Evolutionary conservation across 2,113 vertebrate species (phyloP), one percentile per base, ranked within the genome.

Genomic region (Oreochromis tanganicae): DNA sequence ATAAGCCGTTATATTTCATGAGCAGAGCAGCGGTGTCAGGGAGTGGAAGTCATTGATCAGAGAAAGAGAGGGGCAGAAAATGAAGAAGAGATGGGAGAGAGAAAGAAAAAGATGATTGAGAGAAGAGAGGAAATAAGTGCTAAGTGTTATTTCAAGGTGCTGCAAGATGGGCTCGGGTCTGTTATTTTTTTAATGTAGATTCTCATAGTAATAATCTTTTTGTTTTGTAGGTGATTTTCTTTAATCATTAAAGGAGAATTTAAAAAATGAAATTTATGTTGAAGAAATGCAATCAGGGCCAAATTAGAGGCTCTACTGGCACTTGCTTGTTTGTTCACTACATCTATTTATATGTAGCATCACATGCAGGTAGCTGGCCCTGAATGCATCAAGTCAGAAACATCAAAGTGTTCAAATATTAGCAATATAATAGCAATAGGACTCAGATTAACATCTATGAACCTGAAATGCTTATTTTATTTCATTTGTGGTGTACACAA

Each of bases 1-100:
- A 95, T 95, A 95, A 93, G 88, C 89, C 10, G 80, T 94, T 91
- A 95, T 95, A 95, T 95, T 96, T 96, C 93, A 95, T 95, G 94
- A 95, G 94, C 86, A 87, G 94, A 92, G 94, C 92, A 85, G 86
- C 13, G 14, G 87, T 93, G 95, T 95, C 94, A 94, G 78, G 43
- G 83, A 87, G 63, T 81, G 91, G 92, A 91, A 94, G 93, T 92
- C 94, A 93, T 93, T 91, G 93, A 95, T 95, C 93, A 92, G 86
- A 88, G 83, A 75, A 66, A 91, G 12, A 27, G 86, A 84, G 88
- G 52, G 54, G 85, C 17, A 13, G 71, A 82, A 81, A 79, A 86
- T 61, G 75, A 89, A 79, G 75, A 66, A 59, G 55, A 66, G 80
- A 79, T 4, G 27, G 61, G 24, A 86, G 73, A 71, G 63, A 56